phyloP scores from a whole-genome alignment of 2,888 invertebrate genomes.

The Scotopteryx bipunctaria region DNA sequence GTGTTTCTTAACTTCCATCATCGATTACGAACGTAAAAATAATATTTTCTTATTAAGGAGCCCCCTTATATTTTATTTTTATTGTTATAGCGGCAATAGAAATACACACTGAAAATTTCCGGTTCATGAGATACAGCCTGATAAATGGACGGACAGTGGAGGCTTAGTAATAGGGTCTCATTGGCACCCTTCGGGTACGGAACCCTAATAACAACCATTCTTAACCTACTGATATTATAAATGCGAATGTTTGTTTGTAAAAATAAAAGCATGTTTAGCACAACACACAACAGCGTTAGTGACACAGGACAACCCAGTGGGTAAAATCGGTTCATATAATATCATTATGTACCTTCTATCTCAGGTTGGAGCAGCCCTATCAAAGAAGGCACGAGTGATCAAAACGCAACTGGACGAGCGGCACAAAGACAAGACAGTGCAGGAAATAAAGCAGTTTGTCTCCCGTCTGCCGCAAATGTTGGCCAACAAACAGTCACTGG shows the following conservation, averaged over 20 bases:
- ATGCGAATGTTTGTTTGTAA: not conserved
- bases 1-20: too few relatives aligned
- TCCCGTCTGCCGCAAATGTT: slow-evolving; percentile 94
- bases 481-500: slow-evolving; percentile 93
- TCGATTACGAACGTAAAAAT: too few relatives aligned
- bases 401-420: slow-evolving; percentile 93
- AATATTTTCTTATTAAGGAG: too few relatives aligned
- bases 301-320: not conserved
- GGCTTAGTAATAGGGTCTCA: too few relatives aligned
- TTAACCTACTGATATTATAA: not conserved
- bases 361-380: slow-evolving; percentile 91
- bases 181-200: too few relatives aligned
- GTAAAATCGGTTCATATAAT: not conserved
- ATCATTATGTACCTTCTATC: not conserved
- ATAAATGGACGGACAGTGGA: too few relatives aligned
- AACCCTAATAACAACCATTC: too few relatives aligned
- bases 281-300: too few relatives aligned
- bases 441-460: slow-evolving; percentile 97
- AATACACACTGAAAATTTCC: too few relatives aligned
- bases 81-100: too few relatives aligned
- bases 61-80: not conserved
- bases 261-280: too few relatives aligned
- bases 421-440: slow-evolving; percentile 94
- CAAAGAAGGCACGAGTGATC: slow-evolving; percentile 93
- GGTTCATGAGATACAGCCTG: too few relatives aligned